Evolutionary conservation across 2,888 invertebrate species (phyloP), one percentile per base, ranked within the genome.

Genomic region (Pseudococcus viburni): DNA sequence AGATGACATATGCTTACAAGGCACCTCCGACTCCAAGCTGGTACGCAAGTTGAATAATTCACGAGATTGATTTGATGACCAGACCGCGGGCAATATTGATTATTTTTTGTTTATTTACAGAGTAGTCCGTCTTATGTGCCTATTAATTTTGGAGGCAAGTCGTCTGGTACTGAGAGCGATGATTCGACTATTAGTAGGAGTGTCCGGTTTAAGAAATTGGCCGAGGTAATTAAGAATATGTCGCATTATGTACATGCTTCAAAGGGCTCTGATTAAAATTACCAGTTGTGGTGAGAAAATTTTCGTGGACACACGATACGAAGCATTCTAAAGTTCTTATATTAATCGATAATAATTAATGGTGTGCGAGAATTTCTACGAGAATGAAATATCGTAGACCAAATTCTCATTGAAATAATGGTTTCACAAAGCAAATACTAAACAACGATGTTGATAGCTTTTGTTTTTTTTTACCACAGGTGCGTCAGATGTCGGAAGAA

Each of bases 81-180:
- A 1, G 73, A 73, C 26, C 3, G 26, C 26, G 26, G 73, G 39
- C 17, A 17, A 33, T 73, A 73, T 59, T 59, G 59, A 59, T 59
- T 59, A 59, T 73, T 73, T 73, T 22, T 26, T 11, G 26, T 46
- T 7, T 42, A 15, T 73, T 91, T 93, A 26, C 91, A 97, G 96
- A 96, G 98, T 91, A 97, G 97, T 91, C 96, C 98, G 22, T 96
- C 96, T 84, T 98, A 96, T 93, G 95, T 98, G 90, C 98, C 98
- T 86, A 95, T 98, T 46, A 96, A 97, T 85, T 94, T 94, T 90
- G 94, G 94, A 19, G 94, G 95, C 93, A 90, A 94, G 88, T 90
- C 93, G 90, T 96, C 96, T 80, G 95, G 95, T 73, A 95, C 95
- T 51, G 96, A 96, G 91, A 95, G 95, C 90, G 96, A 98, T 92